Percentiles rank a stretch among this genome's conserved stretches.
phyloP scores from a whole-genome alignment of 2,888 invertebrate genomes.

The Idaea dimidiata region DNA sequence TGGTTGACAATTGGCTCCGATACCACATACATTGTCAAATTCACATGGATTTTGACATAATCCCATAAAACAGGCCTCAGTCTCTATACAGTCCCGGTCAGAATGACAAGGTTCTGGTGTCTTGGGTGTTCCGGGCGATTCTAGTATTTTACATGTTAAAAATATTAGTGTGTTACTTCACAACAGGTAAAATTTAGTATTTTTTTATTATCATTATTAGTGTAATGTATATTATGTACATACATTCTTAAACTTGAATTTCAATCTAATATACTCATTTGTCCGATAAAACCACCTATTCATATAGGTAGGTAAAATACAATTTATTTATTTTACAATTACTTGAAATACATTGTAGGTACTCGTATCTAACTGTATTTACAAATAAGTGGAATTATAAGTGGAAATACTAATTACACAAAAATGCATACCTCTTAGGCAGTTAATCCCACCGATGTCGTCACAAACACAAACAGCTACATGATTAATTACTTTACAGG shows the following conservation, averaged over 20 bases:
- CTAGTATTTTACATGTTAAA: constrained; percentile 79
- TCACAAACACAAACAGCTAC: constrained; percentile 83
- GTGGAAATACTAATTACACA: constrained; percentile 41
- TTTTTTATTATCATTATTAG: constrained; percentile 36
- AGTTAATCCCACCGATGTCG: constrained; percentile 80
- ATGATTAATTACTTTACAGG: constrained; percentile 83
- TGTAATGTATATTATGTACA: constrained; percentile 19
- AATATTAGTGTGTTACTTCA: constrained; percentile 61
- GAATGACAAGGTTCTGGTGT: constrained; percentile 90
- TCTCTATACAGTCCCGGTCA: constrained; percentile 91
- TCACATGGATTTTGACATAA: constrained; percentile 91
- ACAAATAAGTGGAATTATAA: constrained; percentile 15
- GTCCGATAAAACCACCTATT: constrained; percentile 69
- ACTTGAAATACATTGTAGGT: background rate
- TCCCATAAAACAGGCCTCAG: constrained; percentile 91
- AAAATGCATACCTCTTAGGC: constrained; percentile 82
- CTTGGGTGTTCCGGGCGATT: constrained; percentile 85
- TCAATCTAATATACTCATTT: constrained; percentile 46
- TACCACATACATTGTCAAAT: constrained; percentile 88
- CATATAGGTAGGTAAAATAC: background rate
- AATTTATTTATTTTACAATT: background rate
- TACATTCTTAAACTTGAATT: constrained; percentile 14
- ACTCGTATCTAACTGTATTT: background rate
- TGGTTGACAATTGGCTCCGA: constrained; percentile 88
- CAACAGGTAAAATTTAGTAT: constrained; percentile 37